Base-by-base conservation (phyloP, 37 sponge, comb jelly and placozoan species). In the Theonella swinhoei region DNA sequence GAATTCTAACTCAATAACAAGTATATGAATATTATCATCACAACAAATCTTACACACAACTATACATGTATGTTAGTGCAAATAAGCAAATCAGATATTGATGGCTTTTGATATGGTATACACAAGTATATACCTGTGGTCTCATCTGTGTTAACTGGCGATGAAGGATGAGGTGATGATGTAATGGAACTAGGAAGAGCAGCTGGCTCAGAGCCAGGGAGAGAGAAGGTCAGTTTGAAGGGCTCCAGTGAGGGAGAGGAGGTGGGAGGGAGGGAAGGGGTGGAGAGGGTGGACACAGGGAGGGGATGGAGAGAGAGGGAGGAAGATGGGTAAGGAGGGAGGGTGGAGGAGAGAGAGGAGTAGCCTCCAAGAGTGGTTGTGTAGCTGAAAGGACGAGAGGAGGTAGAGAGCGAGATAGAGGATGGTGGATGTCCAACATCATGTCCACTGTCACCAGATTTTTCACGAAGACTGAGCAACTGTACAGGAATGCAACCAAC, bases 331-430 rank as follows among this genome's bases (percentile, higher is more conserved):
- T 47, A 47, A 14, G 54, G 54, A 76, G 64, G 78, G 64, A 32
- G 62, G 77, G 37, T 61, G 29, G 62, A 29, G 41, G 58, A 42
- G 75, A 74, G 58, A 19, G 58, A 42, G 26, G 23, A 58, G 58
- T 20, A 17, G 2, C 33, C 41, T 29, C 68, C 31, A n/a, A 66
- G 54, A 17, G 54, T 47, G 54, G 54, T 17, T 7, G 54, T 47
- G 54, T 47, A 47, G 54, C 11, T 47, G 7, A 14, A 47, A 7
- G 54, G 54, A 47, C 54, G 54, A 47, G 54, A 17, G 14, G 14
- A 47, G 11, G 54, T 47, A 47, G 54, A 47, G 54, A 14, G 14
- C 14, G 54, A 47, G 54, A 47, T 47, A 14, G n/a, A n/a, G n/a
- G n/a, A n/a, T n/a, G n/a, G n/a, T n/a, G n/a, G n/a, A n/a, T n/a